Evolutionary conservation across 2,797 vertebrate species (phyloP), one percentile per base, ranked within the genome.

Genomic region (Selene dorsalis): DNA sequence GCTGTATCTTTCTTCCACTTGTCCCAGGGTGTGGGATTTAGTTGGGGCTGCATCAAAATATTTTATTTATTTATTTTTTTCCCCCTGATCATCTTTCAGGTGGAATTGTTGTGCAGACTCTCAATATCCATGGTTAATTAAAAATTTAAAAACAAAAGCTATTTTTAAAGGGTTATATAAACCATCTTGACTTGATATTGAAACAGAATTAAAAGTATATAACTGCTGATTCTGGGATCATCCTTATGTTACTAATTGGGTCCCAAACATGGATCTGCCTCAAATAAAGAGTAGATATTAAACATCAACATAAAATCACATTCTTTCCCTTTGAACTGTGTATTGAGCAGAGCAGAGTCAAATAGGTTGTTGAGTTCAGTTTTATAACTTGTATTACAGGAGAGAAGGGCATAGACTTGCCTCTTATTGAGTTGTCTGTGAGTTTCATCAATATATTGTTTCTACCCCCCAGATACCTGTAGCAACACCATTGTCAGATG

Each of bases 391-490:
- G 30, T 59, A 12, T 57, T 63, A 48, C 9, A 61, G 26, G 30
- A 65, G 38, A 69, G 16, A 77, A 56, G 26, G 38, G 22, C 53
- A 63, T 14, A 24, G 11, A 66, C 48, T 64, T 48, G 32, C 18
- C 35, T 64, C 20, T 71, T 26, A 75, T 63, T 75, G 57, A 74
- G 32, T 69, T 77, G 22, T 80, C 55, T 56, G 55, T 69, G 50
- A 26, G 67, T 71, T 79, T 77, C 14, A 78, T 79, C 57, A 50
- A 72, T 82, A 59, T 32, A 63, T 77, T 73, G 38, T 63, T 71
- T 79, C 12, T 64, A 63, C 11, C 57, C 28, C 48, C 16, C 43
- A 71, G 62, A 81, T 71, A 72, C 57, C 56, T 58, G 50, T 20
- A 62, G 38, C 45, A 43, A 8, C 18, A 28, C 61, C 2, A 14